A percentile compares a stretch with the other conserved stretches of the same genome.
Conservation (phyloP, 2,797 vertebrate genomes). For the Enteromius unitaeniatus region DNA sequence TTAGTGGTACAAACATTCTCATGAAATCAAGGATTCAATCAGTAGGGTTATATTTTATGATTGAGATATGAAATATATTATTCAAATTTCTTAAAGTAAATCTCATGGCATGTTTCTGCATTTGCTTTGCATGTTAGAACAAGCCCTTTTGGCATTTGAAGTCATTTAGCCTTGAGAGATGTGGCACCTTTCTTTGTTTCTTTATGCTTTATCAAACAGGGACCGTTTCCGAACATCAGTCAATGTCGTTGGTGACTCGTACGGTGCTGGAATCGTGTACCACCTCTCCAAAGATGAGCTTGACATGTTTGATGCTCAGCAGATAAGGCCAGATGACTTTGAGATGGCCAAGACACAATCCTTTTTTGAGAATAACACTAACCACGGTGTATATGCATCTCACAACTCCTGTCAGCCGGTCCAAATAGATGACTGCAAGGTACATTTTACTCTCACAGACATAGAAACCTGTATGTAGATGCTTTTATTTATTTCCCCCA, state of each 20-base stretch:
- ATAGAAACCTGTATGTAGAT: constrained; percentile 98
- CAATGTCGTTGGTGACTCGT: constrained; percentile 97
- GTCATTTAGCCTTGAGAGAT: constrained; percentile 22
- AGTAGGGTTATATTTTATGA: not conserved
- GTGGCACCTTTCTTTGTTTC: constrained; percentile 44
- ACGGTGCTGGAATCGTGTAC: constrained; percentile 96
- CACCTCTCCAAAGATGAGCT: constrained; percentile 95
- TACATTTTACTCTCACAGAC: constrained; percentile 95
- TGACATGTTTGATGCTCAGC: constrained; percentile 88
- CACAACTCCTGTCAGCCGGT: constrained; percentile 87
- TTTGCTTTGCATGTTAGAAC: not conserved
- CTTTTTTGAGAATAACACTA: constrained; percentile 93
- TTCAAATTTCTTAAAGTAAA: not conserved
- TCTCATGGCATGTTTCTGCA: not conserved
- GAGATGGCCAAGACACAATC: constrained; percentile 93
- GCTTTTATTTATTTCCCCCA: constrained; percentile 69
- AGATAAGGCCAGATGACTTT: constrained; percentile 85
- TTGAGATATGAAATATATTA: not conserved
- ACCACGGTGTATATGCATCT: constrained; percentile 90
- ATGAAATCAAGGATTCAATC: not conserved
- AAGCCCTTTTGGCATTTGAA: constrained; percentile 1
- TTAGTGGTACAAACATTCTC: not conserved
- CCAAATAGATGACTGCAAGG: constrained; percentile 98
- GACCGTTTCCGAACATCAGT: constrained; percentile 98
- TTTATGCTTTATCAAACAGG: constrained; percentile 70